A percentile compares a stretch with the other conserved stretches of the same genome.
Evolutionary conservation across 2,113 vertebrate genomes (phyloP).

Genomic region (Bubo blakistoni): DNA sequence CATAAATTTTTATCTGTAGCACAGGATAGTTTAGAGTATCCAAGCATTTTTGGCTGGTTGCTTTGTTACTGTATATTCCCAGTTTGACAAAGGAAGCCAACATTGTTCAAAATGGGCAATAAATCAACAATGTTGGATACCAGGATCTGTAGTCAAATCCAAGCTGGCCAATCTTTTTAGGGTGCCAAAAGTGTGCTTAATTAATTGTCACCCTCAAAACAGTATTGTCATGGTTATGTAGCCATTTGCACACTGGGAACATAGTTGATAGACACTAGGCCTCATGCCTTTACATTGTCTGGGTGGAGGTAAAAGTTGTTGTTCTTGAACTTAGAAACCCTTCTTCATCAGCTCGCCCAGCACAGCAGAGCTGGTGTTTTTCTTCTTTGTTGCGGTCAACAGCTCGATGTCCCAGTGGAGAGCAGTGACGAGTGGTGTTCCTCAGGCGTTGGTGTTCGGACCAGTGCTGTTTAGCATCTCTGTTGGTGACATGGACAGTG

Average conservation of each 20-base stretch:
- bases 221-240: neutral
- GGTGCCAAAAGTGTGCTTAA: slow-evolving; percentile 1
- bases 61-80: slow-evolving; percentile 18
- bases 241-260: neutral
- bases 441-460: no score
- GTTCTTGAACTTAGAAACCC: neutral
- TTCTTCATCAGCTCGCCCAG: neutral
- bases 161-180: neutral
- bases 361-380: neutral
- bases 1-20: neutral
- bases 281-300: neutral
- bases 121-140: neutral
- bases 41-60: slow-evolving; percentile 1
- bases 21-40: neutral
- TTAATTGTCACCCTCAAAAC: neutral
- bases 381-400: neutral
- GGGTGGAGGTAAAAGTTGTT: neutral
- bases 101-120: neutral
- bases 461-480: no score
- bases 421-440: no score
- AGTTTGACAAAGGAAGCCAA: slow-evolving; percentile 13
- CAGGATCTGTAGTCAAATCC: neutral
- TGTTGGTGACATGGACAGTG: no score
- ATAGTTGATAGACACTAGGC: neutral
- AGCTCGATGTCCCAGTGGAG: no score